Base-by-base conservation (phyloP, 2,113 vertebrate species). In the Scytalopus superciliaris region DNA sequence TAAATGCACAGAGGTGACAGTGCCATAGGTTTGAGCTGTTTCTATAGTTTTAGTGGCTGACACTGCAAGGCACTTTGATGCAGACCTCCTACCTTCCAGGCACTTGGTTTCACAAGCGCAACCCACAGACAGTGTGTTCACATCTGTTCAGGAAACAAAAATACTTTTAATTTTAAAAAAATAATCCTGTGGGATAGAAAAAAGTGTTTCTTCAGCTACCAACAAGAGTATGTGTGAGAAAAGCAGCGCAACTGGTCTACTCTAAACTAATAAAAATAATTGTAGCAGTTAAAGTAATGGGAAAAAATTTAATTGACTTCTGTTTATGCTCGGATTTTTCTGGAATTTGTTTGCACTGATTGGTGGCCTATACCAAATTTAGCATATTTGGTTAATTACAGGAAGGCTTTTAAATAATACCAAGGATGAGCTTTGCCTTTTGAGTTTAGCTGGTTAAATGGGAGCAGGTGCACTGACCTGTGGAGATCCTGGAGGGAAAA, bases 1-100 rank as follows among this genome's bases (percentile, higher is more conserved):
- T 19, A 63, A 78, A 44, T 28, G 17, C 19, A 6, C 3, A 6
- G 1, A 39, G 18, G 42, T 49, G 33, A 33, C 22, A 40, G 25
- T 8, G 14, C 24, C 7, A 1, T 19, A 6, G 3, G 16, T n/a
- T 22, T 4, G 2, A 45, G 6, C 22, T 42, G 33, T 15, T 18
- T 37, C 31, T 17, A 7, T 3, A 12, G 21, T 13, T n/a, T n/a
- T 30, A 24, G 6, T 1, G 1, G 12, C 12, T 39, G 64, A 14
- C 23, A 28, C 63, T 31, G 17, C 18, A 12, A 33, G 30, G 56
- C 42, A 9, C 14, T 24, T 49, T 15, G 27, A 25, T 21, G 31
- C 45, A 45, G 19, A 17, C 22, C 10, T 9, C 16, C 40, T 37
- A 8, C 19, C 35, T 42, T 44, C 35, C 0, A 3, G 70, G 45